Base-by-base conservation (phyloP, 2,888 invertebrate species). In the Dynastes tityus region DNA sequence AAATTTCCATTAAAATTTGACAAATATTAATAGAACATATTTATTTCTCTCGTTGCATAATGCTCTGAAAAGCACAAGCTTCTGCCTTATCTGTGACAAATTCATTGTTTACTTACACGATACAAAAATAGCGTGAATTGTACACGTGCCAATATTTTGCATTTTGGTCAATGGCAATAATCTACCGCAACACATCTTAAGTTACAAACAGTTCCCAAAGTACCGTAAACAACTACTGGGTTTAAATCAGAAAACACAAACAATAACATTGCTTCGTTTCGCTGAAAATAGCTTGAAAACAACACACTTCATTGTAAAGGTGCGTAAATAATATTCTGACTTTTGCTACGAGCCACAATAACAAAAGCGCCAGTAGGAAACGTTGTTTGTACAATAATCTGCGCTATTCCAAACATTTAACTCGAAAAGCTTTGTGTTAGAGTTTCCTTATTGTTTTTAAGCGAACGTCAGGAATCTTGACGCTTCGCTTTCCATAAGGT, bases 311-410 rank as follows among this genome's bases (percentile, higher is more conserved):
- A 51, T 51, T 70, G 53, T 70, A 51, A n/a, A 29, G 32, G 16
- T 53, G 29, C 51, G 53, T 51, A 53, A 70, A 70, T 70, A 70
- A 51, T 32, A 70, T 45, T 70, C 27, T 70, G 70, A 70, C 70
- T 70, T 70, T 70, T 70, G n/a, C 29, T 22, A 11, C 11, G 53
- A 27, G 70, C 13, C 45, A 45, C 11, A 11, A 37, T 16, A 27
- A 29, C 53, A 29, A 70, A 70, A 70, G 51, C 37, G 68, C 29
- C 29, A 29, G 22, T 22, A n/a, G 55, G 55, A 55, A 37, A 37
- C n/a, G 65, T 22, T 65, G 16, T 65, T 40, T 65, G 49, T 51
- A 51, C 49, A 27, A 29, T 64, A 32, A 64, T 6, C 3, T 51
- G 16, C 29, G 51, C 45, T 53, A 70, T 70, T 70, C 22, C 32